Evolutionary conservation across 2,888 invertebrate species (phyloP), one percentile per base, ranked within the genome.

Genomic region (Cryptops parisi): DNA sequence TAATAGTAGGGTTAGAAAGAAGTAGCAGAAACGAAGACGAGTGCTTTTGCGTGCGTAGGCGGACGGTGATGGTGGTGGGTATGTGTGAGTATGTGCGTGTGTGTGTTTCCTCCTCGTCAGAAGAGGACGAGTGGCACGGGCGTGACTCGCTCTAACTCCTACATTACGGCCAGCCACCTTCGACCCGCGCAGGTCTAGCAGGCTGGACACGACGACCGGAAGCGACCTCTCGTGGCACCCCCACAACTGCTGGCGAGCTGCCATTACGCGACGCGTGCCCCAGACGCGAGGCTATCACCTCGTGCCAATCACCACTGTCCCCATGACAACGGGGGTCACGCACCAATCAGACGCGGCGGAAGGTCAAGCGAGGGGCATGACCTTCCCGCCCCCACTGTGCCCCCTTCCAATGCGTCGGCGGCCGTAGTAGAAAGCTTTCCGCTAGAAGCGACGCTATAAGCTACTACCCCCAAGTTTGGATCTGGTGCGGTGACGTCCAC

Each of bases 321-420:
- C 33, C 26, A 27, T 25, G 33, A 25, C 26, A 48, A 25, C 27
- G 21, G 17, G 17, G 48, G 48, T 48, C 48, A 48, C 17, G 48
- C 48, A 27, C 48, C 48, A 48, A 48, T 48, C 48, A 48, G 48
- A 33, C 48, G 26, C 48, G 46, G 46, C 22, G 46, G 46, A 46
- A 46, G 46, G 46, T 46, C 46, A 46, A 46, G 46, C 46, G 22
- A 25, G 46, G 23, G 4, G 25, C 5, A 33, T 17, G 48, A 48
- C 33, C 47, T 25, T n/a, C 21, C 17, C 47, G 47, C 47, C 33
- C 48, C 23, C 17, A 21, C 19, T 19, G 48, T 19, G 19, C 27
- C 48, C 33, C 26, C 33, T n/a, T n/a, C n/a, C n/a, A n/a, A n/a
- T n/a, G n/a, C n/a, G n/a, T n/a, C n/a, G n/a, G n/a, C n/a, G n/a